A percentile compares a stretch with the other conserved stretches of the same genome.
These are phyloP conservation scores for Sarcophaga carnaria DNA, from an alignment of 2,888 invertebrate species.

Conservation along the genomic window DNA sequence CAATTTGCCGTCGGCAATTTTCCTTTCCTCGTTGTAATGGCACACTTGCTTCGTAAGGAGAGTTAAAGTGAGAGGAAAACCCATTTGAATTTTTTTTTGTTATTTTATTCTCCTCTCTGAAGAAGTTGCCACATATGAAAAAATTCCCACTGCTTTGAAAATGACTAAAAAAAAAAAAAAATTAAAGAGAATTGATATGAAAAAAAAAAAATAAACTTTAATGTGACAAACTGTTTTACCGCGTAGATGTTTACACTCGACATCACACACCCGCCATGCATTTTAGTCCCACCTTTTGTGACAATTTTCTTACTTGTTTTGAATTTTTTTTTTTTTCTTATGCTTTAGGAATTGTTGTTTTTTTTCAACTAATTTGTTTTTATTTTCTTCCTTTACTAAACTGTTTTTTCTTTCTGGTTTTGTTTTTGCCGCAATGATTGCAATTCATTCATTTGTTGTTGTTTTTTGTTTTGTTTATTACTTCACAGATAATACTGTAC, in stretches of 20 bases:
- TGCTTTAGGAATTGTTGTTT: background rate
- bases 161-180: no score
- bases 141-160: no score
- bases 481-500: slow-evolving; percentile 84
- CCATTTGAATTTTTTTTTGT: background rate
- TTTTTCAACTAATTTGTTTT: slow-evolving; percentile 12
- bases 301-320: background rate
- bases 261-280: no score
- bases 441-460: slow-evolving; percentile 21
- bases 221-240: no score
- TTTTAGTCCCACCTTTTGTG: no score
- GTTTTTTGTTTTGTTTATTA: slow-evolving; percentile 45
- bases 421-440: slow-evolving; percentile 26
- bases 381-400: background rate
- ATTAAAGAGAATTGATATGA: no score
- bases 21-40: slow-evolving; percentile 20
- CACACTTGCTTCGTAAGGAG: slow-evolving; percentile 42
- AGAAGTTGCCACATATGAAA: no score
- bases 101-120: no score
- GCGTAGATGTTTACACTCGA: no score
- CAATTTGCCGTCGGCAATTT: slow-evolving; percentile 64
- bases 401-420: slow-evolving; percentile 10
- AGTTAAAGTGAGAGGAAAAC: background rate
- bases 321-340: background rate
- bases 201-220: no score